Evolutionary conservation across 2,888 invertebrate genomes (phyloP).

Genomic region (Ectemnius cavifrons): DNA sequence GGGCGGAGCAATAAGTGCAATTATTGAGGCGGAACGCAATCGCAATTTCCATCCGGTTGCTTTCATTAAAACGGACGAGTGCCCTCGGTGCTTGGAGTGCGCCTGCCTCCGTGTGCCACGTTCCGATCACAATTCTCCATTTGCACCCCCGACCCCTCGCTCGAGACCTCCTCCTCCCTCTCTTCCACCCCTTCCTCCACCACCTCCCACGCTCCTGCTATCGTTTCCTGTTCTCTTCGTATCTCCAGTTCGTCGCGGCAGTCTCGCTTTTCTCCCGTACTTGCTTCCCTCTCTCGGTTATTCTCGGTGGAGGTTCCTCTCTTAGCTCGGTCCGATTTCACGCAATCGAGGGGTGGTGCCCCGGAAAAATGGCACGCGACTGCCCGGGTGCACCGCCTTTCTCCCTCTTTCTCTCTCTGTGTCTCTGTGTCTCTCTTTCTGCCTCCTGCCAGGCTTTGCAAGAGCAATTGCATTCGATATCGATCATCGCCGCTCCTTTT

Average conservation of each 20-base stretch:
- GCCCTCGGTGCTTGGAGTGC: constrained; percentile 29
- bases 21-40: constrained; percentile 57
- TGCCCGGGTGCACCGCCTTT: background rate
- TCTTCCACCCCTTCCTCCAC: background rate
- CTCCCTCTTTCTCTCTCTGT: too few species aligned
- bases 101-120: constrained; percentile 13
- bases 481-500: constrained; percentile 33
- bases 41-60: constrained; percentile 54
- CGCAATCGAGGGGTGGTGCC: constrained; percentile 2
- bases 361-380: constrained; percentile 43
- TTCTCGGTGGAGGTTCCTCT: background rate
- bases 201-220: background rate
- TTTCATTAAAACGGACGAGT: constrained; percentile 51
- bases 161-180: background rate
- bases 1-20: constrained; percentile 54
- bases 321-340: background rate
- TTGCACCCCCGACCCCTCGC: constrained; percentile 11
- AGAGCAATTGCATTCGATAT: constrained; percentile 36
- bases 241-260: background rate
- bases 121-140: constrained; percentile 52
- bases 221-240: background rate
- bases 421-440: too few species aligned
- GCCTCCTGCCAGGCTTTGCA: background rate
- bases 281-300: too few species aligned
- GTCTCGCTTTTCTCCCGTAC: too few species aligned